These are phyloP conservation scores for Macrophya alboannulata DNA, from an alignment of 2,888 invertebrate genomes.

Conservation along the genomic window DNA sequence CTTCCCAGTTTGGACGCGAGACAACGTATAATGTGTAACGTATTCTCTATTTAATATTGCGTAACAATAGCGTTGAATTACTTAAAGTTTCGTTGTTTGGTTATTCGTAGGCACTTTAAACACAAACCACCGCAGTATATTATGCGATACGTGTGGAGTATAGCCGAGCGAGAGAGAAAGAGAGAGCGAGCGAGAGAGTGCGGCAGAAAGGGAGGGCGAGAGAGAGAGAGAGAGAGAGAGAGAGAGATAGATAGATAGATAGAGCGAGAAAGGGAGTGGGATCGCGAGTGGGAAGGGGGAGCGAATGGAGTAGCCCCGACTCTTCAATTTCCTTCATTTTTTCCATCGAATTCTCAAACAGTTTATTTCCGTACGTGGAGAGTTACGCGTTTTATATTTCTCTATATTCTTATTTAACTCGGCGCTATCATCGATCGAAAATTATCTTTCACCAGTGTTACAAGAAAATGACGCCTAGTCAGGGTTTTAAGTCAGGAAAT, in stretches of 20 bases:
- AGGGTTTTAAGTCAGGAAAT: constrained; percentile 16
- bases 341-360: constrained; percentile 3
- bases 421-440: constrained; percentile 28
- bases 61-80: constrained; percentile 68
- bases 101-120: constrained; percentile 28
- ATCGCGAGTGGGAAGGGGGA: not conserved
- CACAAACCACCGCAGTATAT: constrained; percentile 27
- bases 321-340: constrained; percentile 41
- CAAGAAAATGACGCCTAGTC: constrained; percentile 31
- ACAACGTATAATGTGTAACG: constrained; percentile 67
- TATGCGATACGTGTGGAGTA: constrained; percentile 26
- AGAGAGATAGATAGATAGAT: constrained; percentile 19
- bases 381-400: not conserved
- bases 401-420: not conserved
- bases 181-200: constrained; percentile 1
- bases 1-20: constrained; percentile 27
- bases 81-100: constrained; percentile 41
- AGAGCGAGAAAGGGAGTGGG: constrained; percentile 6
- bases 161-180: not conserved
- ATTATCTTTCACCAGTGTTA: not conserved
- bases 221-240: not conserved
- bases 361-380: constrained; percentile 43
- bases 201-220: too few relatives aligned
- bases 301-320: constrained; percentile 13
- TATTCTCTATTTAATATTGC: constrained; percentile 78